Conservation (phyloP, 2,797 vertebrate genomes). For the Bradypodion pumilum region DNA sequence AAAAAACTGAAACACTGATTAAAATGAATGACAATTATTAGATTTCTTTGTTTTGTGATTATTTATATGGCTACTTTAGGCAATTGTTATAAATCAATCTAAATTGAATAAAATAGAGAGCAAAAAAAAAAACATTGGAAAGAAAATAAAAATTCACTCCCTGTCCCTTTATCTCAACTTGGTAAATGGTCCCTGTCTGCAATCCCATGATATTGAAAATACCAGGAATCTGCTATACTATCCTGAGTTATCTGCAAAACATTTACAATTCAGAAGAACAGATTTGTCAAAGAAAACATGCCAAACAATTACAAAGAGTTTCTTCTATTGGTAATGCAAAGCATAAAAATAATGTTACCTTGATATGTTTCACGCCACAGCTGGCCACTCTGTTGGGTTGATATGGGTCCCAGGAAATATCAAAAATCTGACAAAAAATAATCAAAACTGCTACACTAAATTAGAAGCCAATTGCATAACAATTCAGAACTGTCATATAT, state of each 20-base stretch:
- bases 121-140: neutral
- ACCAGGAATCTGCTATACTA: neutral
- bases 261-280: constrained; percentile 16
- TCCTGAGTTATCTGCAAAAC: constrained; percentile 13
- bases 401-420: constrained; percentile 92
- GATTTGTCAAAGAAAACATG: neutral
- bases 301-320: neutral
- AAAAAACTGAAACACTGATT: neutral
- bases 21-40: neutral
- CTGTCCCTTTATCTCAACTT: constrained; percentile 5
- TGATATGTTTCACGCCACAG: constrained; percentile 98
- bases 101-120: neutral
- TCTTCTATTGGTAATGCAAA: constrained; percentile 19
- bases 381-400: constrained; percentile 89
- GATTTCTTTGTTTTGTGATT: neutral
- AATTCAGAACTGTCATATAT: neutral
- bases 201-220: neutral
- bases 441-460: constrained; percentile 46
- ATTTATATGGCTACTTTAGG: neutral
- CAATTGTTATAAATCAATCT: constrained; percentile 3
- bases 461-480: constrained; percentile 22
- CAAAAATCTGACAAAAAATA: constrained; percentile 89
- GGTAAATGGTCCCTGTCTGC: constrained; percentile 4
- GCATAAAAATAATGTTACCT: constrained; percentile 80
- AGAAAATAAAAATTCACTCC: neutral